Base-by-base conservation (phyloP, 2,113 vertebrate genomes). In the Atherinomorus stipes region DNA sequence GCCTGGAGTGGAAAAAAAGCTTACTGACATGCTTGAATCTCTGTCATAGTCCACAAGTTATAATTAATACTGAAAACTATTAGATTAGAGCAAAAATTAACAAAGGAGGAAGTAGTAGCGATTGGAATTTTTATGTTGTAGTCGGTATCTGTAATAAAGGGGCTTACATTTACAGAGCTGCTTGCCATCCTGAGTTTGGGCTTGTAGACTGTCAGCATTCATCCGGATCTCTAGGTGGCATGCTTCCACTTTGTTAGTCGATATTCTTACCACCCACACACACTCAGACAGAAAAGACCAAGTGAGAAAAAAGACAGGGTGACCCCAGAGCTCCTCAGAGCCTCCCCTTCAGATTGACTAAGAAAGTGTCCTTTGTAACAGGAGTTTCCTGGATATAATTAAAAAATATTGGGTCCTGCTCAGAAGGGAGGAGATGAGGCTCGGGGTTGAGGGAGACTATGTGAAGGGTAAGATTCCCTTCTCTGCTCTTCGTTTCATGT, bases 371-470 rank as follows among this genome's bases (percentile, higher is more conserved):
- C 89, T 91, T 92, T 93, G 90, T 91, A 92, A 93, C 89, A 85
- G 61, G 88, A 93, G 90, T 92, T 92, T 94, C 92, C 93, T 93
- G 87, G 66, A 80, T 42, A 58, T 91, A 91, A 93, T 93, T 92
- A 89, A 90, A 91, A 92, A 90, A 91, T 91, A 91, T 88, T 85
- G 77, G 65, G 74, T 58, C 77, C 64, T 40, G 82, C 74, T 80
- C 64, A 80, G 74, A 52, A 74, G 84, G 85, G 83, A 79, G 83
- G 77, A 66, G 85, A 83, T 31, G 34, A 61, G 67, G 75, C 64
- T 81, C 4, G 10, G 63, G 78, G 71, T 78, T 85, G 77, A 64
- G 49, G 61, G 78, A 85, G 77, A 74, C 81, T 82, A 76, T 38
- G 73, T 18, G 71, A 83, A 78, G 76, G 85, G 62, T 74, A 66